A percentile compares a stretch with the other conserved stretches of the same genome.
phyloP scores from a whole-genome alignment of 2,113 vertebrate genomes.

The Halichoerus grypus region DNA sequence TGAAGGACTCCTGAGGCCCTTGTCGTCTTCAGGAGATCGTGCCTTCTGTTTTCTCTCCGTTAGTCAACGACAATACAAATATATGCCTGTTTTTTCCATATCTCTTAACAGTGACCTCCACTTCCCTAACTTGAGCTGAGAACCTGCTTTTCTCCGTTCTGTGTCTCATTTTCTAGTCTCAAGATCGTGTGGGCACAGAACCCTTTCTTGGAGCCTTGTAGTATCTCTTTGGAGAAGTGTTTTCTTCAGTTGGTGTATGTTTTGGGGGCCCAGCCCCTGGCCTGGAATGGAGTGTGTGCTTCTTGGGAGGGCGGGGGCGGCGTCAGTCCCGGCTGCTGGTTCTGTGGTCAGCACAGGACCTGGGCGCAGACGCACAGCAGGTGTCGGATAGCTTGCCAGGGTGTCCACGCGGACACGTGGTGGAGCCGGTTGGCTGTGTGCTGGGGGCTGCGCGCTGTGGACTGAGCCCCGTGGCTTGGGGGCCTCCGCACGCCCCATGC shows the following conservation, averaged over 20 bases:
- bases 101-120: not conserved
- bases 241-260: not conserved
- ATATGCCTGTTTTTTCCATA: not conserved
- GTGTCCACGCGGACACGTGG: not conserved
- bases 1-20: not conserved
- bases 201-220: not conserved
- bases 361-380: not conserved
- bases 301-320: not conserved
- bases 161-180: not conserved
- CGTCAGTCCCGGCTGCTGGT: rapidly evolving
- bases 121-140: not conserved
- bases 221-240: not conserved
- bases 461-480: no score
- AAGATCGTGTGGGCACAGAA: not conserved
- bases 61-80: not conserved
- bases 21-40: not conserved
- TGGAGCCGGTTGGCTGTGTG: rapidly evolving
- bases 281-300: not conserved
- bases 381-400: not conserved
- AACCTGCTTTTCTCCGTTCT: not conserved
- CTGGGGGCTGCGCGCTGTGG: rapidly evolving
- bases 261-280: not conserved
- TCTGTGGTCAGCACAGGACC: not conserved
- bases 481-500: rapidly evolving
- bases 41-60: not conserved